A percentile compares a stretch with the other conserved stretches of the same genome.
Conservation (phyloP, 2,888 invertebrate species). For the Plagiodera versicolora region DNA sequence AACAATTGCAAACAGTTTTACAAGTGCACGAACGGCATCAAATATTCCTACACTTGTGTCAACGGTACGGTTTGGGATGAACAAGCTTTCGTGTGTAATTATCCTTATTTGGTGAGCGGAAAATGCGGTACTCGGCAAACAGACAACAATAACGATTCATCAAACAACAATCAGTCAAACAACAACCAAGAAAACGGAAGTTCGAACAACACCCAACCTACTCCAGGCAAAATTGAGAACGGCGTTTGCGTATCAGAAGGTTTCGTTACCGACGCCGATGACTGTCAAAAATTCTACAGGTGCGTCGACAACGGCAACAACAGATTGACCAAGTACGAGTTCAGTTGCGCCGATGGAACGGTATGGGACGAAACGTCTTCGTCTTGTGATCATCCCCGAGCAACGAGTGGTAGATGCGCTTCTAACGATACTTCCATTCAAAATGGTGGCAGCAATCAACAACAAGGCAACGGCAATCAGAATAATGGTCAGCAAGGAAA, state of each 20-base stretch:
- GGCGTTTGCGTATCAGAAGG: conserved; percentile 58
- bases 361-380: conserved; percentile 71
- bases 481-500: conserved; percentile 10
- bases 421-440: not conserved
- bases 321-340: conserved; percentile 67
- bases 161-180: conserved; percentile 10
- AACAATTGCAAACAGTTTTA: conserved; percentile 75
- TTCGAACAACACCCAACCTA: not conserved
- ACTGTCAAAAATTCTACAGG: conserved; percentile 76
- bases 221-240: conserved; percentile 16
- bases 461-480: too few relatives aligned
- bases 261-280: conserved; percentile 67
- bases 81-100: conserved; percentile 69
- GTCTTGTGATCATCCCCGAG: conserved; percentile 72
- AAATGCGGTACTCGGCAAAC: conserved; percentile 31
- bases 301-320: conserved; percentile 67
- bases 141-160: conserved; percentile 23
- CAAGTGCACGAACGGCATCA: conserved; percentile 69
- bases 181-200: conserved; percentile 2
- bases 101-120: conserved; percentile 62
- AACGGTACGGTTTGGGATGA: conserved; percentile 80
- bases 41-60: conserved; percentile 75
- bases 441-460: not conserved
- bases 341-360: conserved; percentile 73
- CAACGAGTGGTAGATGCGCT: conserved; percentile 50